Evolutionary conservation across 2,797 vertebrate genomes (phyloP), one percentile per base, ranked within the genome.

Genomic region (Betta splendens): DNA sequence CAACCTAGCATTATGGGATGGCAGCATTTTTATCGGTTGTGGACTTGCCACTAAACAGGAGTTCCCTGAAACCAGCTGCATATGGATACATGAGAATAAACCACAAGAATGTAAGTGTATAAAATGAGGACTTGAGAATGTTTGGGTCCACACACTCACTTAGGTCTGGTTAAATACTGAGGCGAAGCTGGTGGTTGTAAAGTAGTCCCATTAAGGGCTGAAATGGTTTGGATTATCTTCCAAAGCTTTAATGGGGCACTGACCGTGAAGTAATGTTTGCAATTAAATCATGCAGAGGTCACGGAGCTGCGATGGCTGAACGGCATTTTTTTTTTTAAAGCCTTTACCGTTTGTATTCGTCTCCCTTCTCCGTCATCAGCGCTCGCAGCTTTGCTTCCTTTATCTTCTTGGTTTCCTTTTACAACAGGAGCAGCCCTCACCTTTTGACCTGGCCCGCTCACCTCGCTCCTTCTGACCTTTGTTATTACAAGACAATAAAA

Each of bases 191-290:
- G 52, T 42, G 55, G 61, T 59, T 77, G 39, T 51, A 54, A 71
- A 77, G 44, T 64, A 36, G 53, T 59, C 47, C 25, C 60, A 64
- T 79, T 69, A 76, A 57, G 49, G 62, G 38, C 38, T 40, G 21
- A 46, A 56, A 65, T 54, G 49, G 42, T 29, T 72, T 62, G 10
- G 25, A 45, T 69, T 36, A 32, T 33, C 61, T 39, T 36, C 32
- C 29, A 46, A 15, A 33, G 45, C 18, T 53, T 37, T 69, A 48
- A 54, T 39, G 25, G 17, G 7, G 20, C 12, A 22, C 20, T 45
- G 43, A 53, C 44, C 60, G 39, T 21, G 15, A 45, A 44, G 60
- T 51, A 13, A 31, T 2, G 26, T 36, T n/a, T 55, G 5, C 40
- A 58, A 61, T 63, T 26, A 36, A 71, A 61, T 46, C 28, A 57